Conservation (phyloP, 2,888 invertebrate species). For the Stenichneumon culpator region DNA sequence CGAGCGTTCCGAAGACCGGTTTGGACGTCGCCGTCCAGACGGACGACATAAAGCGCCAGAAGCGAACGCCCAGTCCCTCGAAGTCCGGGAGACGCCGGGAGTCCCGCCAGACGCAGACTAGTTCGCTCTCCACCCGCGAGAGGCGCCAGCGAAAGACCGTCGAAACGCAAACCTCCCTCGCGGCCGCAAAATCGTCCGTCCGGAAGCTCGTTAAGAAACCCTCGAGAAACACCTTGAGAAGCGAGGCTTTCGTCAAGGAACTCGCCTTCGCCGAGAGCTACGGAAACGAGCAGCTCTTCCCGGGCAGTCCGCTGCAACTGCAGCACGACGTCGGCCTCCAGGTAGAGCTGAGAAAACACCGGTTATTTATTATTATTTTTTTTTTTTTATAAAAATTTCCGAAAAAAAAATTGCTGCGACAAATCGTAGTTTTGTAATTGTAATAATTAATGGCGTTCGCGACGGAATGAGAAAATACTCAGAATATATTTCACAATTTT, state of each 20-base stretch:
- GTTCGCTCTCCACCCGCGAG: conserved; percentile 69
- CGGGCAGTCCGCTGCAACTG: conserved; percentile 80
- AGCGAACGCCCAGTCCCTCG: conserved; percentile 71
- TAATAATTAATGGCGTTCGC: no score
- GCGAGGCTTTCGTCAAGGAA: conserved; percentile 57
- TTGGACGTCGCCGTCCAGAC: conserved; percentile 80
- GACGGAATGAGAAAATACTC: no score
- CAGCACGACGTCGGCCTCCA: conserved; percentile 80
- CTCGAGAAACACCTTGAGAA: conserved; percentile 45
- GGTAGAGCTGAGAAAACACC: no score
- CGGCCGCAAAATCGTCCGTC: conserved; percentile 31
- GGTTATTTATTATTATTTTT: no score
- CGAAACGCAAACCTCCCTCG: conserved; percentile 80
- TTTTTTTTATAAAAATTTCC: no score
- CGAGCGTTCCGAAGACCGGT: conserved; percentile 63
- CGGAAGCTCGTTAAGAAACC: conserved; percentile 52
- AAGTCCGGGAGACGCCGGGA: conserved; percentile 74
- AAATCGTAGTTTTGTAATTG: no score
- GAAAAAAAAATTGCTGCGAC: no score
- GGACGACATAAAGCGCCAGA: conserved; percentile 76
- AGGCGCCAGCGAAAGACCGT: conserved; percentile 76
- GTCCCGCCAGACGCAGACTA: conserved; percentile 83
- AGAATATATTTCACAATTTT: no score
- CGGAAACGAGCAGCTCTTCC: conserved; percentile 75
- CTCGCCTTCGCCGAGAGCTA: conserved; percentile 59